phyloP scores from a whole-genome alignment of 2,888 invertebrate genomes.

The Oscheius sp. region DNA sequence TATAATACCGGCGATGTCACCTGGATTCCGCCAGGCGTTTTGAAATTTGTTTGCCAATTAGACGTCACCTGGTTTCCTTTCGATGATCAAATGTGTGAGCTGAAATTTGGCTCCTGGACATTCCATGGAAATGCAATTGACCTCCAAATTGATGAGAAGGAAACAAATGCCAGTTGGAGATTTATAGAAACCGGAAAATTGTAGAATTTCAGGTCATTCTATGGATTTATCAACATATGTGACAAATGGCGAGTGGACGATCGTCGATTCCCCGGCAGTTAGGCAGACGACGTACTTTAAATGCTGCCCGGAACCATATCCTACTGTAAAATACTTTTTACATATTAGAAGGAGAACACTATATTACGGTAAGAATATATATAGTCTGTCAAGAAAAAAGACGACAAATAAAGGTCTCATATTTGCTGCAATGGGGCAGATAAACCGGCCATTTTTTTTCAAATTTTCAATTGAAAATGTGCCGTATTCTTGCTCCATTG shows the following conservation, averaged over 20 bases:
- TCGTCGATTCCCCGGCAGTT: conserved; percentile 72
- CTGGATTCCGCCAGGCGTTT: conserved; percentile 69
- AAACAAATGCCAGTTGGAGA: conserved; percentile 46
- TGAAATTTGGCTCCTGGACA: conserved; percentile 84
- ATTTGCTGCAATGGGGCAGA: too few species aligned
- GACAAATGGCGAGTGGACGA: conserved; percentile 66
- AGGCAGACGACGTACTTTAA: conserved; percentile 77
- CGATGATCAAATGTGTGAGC: conserved; percentile 83
- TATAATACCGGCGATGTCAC: conserved; percentile 62
- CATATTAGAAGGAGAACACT: conserved; percentile 94
- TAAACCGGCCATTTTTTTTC: too few species aligned
- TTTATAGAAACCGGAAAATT: background rate
- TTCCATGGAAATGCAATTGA: conserved; percentile 92
- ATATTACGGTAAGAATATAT: conserved; percentile 82
- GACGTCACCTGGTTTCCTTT: conserved; percentile 83
- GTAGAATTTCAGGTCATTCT: conserved; percentile 50
- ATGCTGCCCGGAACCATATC: conserved; percentile 83
- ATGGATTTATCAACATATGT: conserved; percentile 68
- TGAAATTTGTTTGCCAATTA: conserved; percentile 61
- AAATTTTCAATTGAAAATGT: too few species aligned
- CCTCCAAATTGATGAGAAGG: conserved; percentile 76
- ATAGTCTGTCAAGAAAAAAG: background rate
- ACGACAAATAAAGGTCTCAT: too few species aligned
- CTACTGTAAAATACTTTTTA: conserved; percentile 83
- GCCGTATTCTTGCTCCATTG: too few species aligned